These are phyloP conservation scores for Puffinus mauretanicus DNA, from an alignment of 2,113 vertebrate species.

Conservation along the genomic window DNA sequence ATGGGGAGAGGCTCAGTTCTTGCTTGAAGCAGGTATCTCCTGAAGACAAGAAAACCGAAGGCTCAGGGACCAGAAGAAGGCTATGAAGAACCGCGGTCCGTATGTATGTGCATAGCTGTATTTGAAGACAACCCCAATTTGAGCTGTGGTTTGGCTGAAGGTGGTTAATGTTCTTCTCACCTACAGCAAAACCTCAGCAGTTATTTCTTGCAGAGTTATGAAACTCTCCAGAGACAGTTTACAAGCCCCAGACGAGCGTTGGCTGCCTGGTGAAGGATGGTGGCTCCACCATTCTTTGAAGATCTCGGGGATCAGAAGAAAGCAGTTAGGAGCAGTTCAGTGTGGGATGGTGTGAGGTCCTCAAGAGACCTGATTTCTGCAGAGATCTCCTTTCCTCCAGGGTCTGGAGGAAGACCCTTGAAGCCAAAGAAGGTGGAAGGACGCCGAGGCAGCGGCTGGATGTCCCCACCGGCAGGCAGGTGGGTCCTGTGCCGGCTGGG, in stretches of 20 bases:
- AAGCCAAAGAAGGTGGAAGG: not conserved
- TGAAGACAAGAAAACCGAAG: not conserved
- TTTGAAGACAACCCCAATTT: not conserved
- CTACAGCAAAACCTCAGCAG: not conserved
- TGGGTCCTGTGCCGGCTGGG: not conserved
- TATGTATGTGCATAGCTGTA: rapidly evolving
- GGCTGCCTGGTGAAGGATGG: rapidly evolving
- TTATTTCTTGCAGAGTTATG: not conserved
- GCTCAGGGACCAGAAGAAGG: not conserved
- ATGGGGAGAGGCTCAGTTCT: not conserved
- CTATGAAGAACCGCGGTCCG: rapidly evolving
- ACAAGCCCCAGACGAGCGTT: rapidly evolving
- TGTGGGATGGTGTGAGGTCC: not conserved
- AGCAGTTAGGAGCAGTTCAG: not conserved
- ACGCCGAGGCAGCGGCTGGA: too few species aligned
- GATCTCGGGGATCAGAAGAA: rapidly evolving
- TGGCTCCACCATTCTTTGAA: not conserved
- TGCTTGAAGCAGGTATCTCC: not conserved
- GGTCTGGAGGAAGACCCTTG: not conserved
- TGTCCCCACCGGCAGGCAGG: not conserved
- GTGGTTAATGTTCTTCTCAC: not conserved
- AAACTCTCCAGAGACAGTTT: not conserved
- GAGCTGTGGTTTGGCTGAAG: not conserved
- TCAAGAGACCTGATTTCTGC: not conserved
- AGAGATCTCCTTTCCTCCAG: not conserved